phyloP scores from a whole-genome alignment of 2,113 vertebrate species.

The Antennarius striatus region DNA sequence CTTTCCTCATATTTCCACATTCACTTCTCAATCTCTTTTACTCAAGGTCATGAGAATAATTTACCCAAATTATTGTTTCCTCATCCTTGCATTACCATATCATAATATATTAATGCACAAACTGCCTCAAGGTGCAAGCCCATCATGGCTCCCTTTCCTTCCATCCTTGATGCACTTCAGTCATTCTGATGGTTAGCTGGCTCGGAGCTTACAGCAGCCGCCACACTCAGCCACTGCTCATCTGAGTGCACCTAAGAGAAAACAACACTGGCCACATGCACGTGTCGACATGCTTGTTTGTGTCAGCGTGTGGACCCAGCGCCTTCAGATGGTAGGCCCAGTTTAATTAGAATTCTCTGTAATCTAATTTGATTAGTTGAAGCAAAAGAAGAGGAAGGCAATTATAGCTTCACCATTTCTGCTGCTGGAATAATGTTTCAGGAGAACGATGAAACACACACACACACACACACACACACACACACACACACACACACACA shows the following conservation, averaged over 20 bases:
- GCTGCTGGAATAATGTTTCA: conserved; percentile 66
- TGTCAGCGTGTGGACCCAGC: conserved; percentile 26
- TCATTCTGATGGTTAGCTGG: conserved; percentile 29
- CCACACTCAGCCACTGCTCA: conserved; percentile 21
- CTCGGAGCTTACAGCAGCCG: conserved; percentile 27
- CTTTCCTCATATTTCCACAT: conserved; percentile 6
- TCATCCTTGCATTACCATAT: conserved; percentile 7
- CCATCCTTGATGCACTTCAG: conserved; percentile 20
- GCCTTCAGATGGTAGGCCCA: conserved; percentile 56
- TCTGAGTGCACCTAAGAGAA: conserved; percentile 36
- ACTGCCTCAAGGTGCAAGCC: conserved; percentile 10
- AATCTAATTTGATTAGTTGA: conserved; percentile 73
- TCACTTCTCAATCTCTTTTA: neutral
- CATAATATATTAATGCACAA: conserved; percentile 33
- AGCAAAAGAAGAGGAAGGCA: conserved; percentile 68
- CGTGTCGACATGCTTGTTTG: conserved; percentile 22
- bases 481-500: neutral
- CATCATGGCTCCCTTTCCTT: conserved; percentile 3
- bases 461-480: conserved; percentile 15
- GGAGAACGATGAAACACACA: conserved; percentile 50
- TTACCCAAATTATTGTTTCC: neutral
- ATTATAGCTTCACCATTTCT: conserved; percentile 71
- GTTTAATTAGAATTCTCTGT: conserved; percentile 75
- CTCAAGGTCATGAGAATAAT: neutral
- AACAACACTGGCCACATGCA: conserved; percentile 24